phyloP scores from a whole-genome alignment of 2,113 vertebrate genomes.

The Phrynosoma blainvillii region DNA sequence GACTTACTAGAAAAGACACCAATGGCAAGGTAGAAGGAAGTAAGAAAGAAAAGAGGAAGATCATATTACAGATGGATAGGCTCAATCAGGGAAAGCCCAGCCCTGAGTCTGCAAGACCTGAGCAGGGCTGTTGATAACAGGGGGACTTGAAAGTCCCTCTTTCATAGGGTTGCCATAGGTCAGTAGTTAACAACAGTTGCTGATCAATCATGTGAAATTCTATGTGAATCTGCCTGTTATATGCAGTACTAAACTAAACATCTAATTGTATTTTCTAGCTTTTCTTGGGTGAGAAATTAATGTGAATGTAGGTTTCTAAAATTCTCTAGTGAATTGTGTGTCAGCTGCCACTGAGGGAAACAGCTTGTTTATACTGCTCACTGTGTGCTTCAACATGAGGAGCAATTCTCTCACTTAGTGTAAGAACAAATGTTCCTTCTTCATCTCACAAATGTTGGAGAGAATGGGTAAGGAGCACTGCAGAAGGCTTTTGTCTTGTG shows the following conservation, averaged over 20 bases:
- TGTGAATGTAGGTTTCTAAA: not conserved
- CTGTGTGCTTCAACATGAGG: slow-evolving; percentile 10
- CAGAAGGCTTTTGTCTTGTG: slow-evolving; percentile 8
- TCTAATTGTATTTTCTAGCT: not conserved
- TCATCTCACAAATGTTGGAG: not conserved
- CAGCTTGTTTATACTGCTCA: slow-evolving; percentile 7
- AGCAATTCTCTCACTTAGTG: slow-evolving; percentile 19
- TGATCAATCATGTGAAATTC: not conserved
- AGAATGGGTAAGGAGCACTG: not conserved
- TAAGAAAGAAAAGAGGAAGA: too few species aligned
- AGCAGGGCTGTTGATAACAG: too few species aligned
- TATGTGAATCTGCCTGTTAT: not conserved
- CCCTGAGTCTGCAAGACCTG: too few species aligned
- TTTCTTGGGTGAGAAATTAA: not conserved
- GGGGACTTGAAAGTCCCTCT: too few species aligned
- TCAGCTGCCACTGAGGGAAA: slow-evolving; percentile 5
- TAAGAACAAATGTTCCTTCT: slow-evolving; percentile 14
- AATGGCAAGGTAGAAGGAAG: too few species aligned
- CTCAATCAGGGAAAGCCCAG: too few species aligned
- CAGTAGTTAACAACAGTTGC: not conserved
- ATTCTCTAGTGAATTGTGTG: not conserved
- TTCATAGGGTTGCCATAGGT: too few species aligned
- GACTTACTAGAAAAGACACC: too few species aligned
- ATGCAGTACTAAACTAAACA: not conserved
- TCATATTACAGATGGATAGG: too few species aligned